A percentile compares a stretch with the other conserved stretches of the same genome.
phyloP scores from a whole-genome alignment of 2,888 invertebrate genomes.

The Drosophila prostipennis region DNA sequence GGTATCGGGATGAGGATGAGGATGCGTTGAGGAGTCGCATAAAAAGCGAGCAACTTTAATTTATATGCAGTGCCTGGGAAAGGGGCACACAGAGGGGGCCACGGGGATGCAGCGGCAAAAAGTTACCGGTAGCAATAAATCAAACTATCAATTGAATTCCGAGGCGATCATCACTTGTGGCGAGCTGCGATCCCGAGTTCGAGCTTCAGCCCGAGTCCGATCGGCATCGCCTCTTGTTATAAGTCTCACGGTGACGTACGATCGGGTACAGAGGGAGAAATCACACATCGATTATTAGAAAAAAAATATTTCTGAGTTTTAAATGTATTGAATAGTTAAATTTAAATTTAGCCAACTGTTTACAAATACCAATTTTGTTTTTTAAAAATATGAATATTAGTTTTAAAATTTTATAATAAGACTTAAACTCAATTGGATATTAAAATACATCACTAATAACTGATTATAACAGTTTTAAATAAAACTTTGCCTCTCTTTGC shows the following conservation, averaged over 20 bases:
- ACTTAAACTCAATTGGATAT: too few relatives aligned
- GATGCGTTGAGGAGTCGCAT: constrained; percentile 31
- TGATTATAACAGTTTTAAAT: too few relatives aligned
- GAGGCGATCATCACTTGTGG: constrained; percentile 81
- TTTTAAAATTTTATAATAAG: too few relatives aligned
- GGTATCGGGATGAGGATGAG: constrained; percentile 13
- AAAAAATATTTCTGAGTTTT: too few relatives aligned
- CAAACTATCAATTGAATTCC: constrained; percentile 84
- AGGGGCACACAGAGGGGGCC: constrained; percentile 1
- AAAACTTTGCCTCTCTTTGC: too few relatives aligned
- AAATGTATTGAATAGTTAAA: too few relatives aligned
- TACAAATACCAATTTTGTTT: too few relatives aligned
- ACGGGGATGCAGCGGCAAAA: constrained; percentile 48
- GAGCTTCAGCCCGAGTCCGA: constrained; percentile 28
- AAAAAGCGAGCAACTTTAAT: constrained; percentile 72
- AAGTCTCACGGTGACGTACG: constrained; percentile 64
- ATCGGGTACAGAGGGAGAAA: constrained; percentile 11
- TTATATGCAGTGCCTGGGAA: constrained; percentile 70
- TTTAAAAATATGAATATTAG: too few relatives aligned
- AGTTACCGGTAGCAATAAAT: constrained; percentile 83
- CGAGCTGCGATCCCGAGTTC: constrained; percentile 38
- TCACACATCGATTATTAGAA: too few relatives aligned
- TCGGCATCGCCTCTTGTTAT: constrained; percentile 72
- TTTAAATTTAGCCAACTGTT: too few relatives aligned
- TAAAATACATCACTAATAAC: too few relatives aligned